Evolutionary conservation across 2,797 vertebrate genomes (phyloP).

Genomic region (Trematomus bernacchii): DNA sequence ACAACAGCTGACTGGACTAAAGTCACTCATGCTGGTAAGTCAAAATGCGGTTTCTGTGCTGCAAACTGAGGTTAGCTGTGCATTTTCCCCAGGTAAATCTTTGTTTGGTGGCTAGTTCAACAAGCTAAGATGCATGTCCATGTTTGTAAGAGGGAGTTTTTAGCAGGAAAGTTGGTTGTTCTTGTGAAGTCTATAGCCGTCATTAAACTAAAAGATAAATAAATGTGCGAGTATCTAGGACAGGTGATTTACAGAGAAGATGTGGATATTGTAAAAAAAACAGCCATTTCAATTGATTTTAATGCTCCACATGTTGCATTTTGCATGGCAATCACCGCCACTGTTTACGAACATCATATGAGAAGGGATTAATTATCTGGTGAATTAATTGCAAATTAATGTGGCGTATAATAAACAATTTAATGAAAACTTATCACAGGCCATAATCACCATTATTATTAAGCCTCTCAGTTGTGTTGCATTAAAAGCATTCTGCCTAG

Average conservation of each 20-base stretch:
- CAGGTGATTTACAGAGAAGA: neutral
- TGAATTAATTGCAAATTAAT: conserved; percentile 48
- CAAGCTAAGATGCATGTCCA: neutral
- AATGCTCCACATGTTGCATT: conserved; percentile 8
- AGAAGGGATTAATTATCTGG: conserved; percentile 32
- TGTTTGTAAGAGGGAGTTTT: neutral
- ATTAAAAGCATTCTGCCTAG: conserved; percentile 18
- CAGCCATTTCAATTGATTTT: neutral
- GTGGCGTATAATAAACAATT: conserved; percentile 37
- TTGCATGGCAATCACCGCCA: neutral
- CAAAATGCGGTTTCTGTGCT: neutral
- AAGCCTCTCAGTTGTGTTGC: conserved; percentile 12
- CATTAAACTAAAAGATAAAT: neutral
- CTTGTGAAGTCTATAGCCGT: neutral
- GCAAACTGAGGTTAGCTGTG: neutral
- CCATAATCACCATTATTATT: conserved; percentile 22
- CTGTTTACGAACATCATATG: conserved; percentile 11
- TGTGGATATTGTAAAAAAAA: too few relatives aligned
- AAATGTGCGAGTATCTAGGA: neutral
- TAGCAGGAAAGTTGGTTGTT: neutral
- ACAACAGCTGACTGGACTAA: neutral
- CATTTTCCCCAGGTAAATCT: neutral
- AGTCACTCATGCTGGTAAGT: neutral
- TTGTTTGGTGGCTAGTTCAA: neutral
- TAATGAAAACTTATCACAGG: conserved; percentile 35